Evolutionary conservation across 2,888 invertebrate genomes (phyloP), one percentile per base, ranked within the genome.

Genomic region (Nephrotoma guestfalica): DNA sequence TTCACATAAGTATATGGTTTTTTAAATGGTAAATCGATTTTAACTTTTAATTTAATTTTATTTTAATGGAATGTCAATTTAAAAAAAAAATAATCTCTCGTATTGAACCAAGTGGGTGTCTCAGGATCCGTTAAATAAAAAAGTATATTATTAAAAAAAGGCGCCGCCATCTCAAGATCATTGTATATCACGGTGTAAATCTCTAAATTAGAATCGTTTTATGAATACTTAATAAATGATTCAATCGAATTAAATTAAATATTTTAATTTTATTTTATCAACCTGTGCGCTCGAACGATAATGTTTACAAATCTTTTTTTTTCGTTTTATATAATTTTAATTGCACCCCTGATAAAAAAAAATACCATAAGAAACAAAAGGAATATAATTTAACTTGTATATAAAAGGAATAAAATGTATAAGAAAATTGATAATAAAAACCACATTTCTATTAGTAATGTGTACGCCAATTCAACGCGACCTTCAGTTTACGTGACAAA

Each of bases 401-500:
- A 71, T 71, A 30, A 71, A 84, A 85, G 43, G n/a, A 43, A 85
- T 18, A 85, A 18, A 45, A 43, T 7, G 5, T 43, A 43, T 18
- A 43, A 85, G 43, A 85, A 43, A 85, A 85, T 85, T 43, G 43
- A 43, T 43, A 85, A 85, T 43, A 43, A 85, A 85, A 85, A 85
- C 41, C 85, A 85, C 85, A 85, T 85, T 85, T 85, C 85, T 85
- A 85, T 85, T 85, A 85, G 85, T 85, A 85, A 71, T 71, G 43
- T 85, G 85, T 85, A 85, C 85, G 85, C 42, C 85, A 85, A 85
- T 85, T 85, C 85, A 85, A 85, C 85, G 85, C 43, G 85, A 85
- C 85, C 85, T 85, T 85, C 85, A 85, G 43, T 85, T 85, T 85
- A 85, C 85, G 85, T 85, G 85, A 85, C 85, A 45, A 85, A 85